A percentile compares a stretch with the other conserved stretches of the same genome.
These are phyloP conservation scores for Ligdia adustata DNA, from an alignment of 2,888 invertebrate genomes.

Conservation along the genomic window DNA sequence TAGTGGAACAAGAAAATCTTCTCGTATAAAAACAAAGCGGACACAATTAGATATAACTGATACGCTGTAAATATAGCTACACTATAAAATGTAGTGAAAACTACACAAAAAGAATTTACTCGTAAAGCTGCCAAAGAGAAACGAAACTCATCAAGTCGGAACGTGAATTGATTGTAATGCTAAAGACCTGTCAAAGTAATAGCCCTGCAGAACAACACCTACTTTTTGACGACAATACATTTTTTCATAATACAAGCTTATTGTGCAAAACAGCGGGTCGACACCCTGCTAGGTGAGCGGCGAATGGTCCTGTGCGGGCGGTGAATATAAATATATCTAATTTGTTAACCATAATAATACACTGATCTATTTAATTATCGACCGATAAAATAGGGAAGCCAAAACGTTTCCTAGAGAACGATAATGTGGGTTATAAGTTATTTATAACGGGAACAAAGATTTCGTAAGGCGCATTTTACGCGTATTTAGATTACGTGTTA, in stretches of 20 bases:
- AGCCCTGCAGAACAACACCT: conserved; percentile 25
- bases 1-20: conserved; percentile 41
- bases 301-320: conserved; percentile 65
- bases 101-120: conserved; percentile 9
- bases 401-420: conserved; percentile 31
- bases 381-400: conserved; percentile 52
- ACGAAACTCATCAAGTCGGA: conserved; percentile 4
- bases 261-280: conserved; percentile 59
- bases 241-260: conserved; percentile 41
- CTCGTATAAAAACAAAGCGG: conserved; percentile 35
- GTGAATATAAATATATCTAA: conserved; percentile 67
- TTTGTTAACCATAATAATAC: conserved; percentile 67
- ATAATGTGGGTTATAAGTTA: conserved; percentile 38
- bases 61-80: conserved; percentile 12
- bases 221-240: conserved; percentile 39
- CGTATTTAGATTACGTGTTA: conserved; percentile 8
- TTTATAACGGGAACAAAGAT: conserved; percentile 29
- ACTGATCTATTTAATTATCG: conserved; percentile 64
- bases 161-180: conserved; percentile 1
- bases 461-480: conserved; percentile 31
- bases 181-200: conserved; percentile 28
- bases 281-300: conserved; percentile 68
- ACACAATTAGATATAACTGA: conserved; percentile 32
- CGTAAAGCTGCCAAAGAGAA: conserved; percentile 6
- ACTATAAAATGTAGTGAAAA: conserved; percentile 5